phyloP scores from a whole-genome alignment of 2,113 vertebrate genomes.

The Campylomormyrus tamandua region DNA sequence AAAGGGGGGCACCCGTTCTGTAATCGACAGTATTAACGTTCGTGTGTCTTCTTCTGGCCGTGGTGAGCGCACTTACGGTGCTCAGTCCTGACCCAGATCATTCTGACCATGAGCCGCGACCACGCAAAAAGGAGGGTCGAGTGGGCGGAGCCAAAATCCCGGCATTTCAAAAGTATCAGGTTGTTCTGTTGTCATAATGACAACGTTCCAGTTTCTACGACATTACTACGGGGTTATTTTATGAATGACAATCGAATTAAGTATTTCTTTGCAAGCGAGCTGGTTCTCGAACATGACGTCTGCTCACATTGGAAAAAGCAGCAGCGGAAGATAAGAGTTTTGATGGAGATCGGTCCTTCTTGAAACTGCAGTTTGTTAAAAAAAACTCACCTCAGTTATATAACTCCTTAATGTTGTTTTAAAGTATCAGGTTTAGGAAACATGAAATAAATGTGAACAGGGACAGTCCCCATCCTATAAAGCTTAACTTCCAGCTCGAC shows the following conservation, averaged over 20 bases:
- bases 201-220: neutral
- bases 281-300: neutral
- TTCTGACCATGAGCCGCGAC: neutral
- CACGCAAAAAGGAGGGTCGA: too few relatives aligned
- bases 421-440: neutral
- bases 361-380: neutral
- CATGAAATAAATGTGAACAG: neutral
- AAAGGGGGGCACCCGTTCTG: neutral
- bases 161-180: neutral
- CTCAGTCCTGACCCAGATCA: neutral
- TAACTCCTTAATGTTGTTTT: neutral
- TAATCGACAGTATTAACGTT: neutral
- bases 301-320: neutral
- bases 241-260: neutral
- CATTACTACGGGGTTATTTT: neutral
- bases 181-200: neutral
- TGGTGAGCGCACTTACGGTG: neutral
- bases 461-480: neutral
- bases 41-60: neutral
- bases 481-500: neutral
- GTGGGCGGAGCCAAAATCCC: neutral
- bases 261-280: neutral
- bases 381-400: neutral
- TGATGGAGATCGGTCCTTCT: neutral
- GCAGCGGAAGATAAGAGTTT: neutral